Percentiles rank a stretch among this genome's conserved stretches.
Evolutionary conservation across 37 sponge, comb jelly and placozoan genomes (phyloP).

Genomic region (Mnemiopsis leidyi): DNA sequence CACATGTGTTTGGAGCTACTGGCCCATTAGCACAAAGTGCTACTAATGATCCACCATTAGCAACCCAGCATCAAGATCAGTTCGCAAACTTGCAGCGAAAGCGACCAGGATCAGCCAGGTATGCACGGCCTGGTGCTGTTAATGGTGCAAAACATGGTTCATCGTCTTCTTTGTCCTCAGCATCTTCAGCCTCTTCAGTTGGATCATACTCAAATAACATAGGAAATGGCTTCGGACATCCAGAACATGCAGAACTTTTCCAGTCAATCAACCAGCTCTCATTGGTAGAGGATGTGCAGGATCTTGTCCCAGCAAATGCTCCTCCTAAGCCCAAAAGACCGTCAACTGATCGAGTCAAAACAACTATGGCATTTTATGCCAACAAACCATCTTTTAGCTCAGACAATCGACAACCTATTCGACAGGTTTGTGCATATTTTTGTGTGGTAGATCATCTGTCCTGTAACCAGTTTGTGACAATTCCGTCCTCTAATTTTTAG

Average conservation of each 20-base stretch:
- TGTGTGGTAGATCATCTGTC: background rate
- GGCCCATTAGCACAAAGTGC: background rate
- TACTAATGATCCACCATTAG: background rate
- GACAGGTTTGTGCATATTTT: background rate
- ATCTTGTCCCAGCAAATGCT: background rate
- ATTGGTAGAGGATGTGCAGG: background rate
- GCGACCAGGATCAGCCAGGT: slow-evolving; percentile 49
- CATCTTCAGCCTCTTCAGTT: background rate
- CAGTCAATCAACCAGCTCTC: slow-evolving; percentile 62
- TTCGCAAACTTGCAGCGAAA: slow-evolving; percentile 42
- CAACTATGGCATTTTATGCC: slow-evolving; percentile 64
- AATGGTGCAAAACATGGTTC: slow-evolving; percentile 43
- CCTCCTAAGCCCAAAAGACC: slow-evolving; percentile 58
- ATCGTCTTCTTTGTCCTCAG: slow-evolving; percentile 47
- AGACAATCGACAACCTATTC: background rate
- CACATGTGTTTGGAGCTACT: background rate
- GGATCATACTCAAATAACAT: slow-evolving; percentile 38
- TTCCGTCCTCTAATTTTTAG: background rate
- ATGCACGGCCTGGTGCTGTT: background rate
- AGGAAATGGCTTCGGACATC: slow-evolving; percentile 26
- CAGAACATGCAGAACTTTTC: slow-evolving; percentile 29
- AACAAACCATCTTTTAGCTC: slow-evolving; percentile 38
- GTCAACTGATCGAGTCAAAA: slow-evolving; percentile 62
- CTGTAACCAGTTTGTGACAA: background rate
- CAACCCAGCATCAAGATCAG: background rate